phyloP scores from a whole-genome alignment of 2,113 vertebrate species.

The Seriola dumerili region DNA sequence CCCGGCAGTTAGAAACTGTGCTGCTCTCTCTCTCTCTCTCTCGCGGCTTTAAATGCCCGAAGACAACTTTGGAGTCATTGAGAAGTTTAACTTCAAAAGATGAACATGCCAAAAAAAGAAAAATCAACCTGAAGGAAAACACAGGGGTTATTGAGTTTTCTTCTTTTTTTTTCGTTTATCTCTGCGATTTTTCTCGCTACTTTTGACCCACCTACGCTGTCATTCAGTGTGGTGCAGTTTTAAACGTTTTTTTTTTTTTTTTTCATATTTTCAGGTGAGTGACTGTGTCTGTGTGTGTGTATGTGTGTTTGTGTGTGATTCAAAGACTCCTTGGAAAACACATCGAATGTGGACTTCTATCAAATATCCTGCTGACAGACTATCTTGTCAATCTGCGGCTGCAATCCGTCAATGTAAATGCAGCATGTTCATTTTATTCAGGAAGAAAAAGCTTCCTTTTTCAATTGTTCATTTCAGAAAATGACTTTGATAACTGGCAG shows the following conservation, averaged over 20 bases:
- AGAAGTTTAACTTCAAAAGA: slow-evolving; percentile 55
- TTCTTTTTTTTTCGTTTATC: slow-evolving; percentile 45
- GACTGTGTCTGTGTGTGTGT: neutral
- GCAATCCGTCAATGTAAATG: slow-evolving; percentile 68
- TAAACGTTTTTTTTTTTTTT: slow-evolving; percentile 23
- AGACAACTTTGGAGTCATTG: slow-evolving; percentile 46
- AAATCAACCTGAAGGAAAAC: slow-evolving; percentile 39
- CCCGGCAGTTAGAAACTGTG: slow-evolving; percentile 26
- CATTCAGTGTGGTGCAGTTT: slow-evolving; percentile 2
- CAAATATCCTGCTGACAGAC: slow-evolving; percentile 65
- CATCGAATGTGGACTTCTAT: slow-evolving; percentile 42
- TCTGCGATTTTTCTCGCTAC: slow-evolving; percentile 3
- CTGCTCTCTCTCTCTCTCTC: slow-evolving; percentile 23
- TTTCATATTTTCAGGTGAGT: slow-evolving; percentile 8
- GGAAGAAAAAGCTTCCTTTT: slow-evolving; percentile 17
- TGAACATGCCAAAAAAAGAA: neutral
- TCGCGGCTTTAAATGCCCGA: slow-evolving; percentile 7
- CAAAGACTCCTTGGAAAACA: slow-evolving; percentile 20
- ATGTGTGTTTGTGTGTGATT: slow-evolving; percentile 21
- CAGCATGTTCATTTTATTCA: slow-evolving; percentile 28
- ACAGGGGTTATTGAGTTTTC: slow-evolving; percentile 32
- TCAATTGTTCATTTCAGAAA: slow-evolving; percentile 52
- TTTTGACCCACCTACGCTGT: slow-evolving; percentile 21
- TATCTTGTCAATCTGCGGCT: slow-evolving; percentile 64
- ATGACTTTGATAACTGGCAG: slow-evolving; percentile 55